A percentile compares a stretch with the other conserved stretches of the same genome.
phyloP scores from a whole-genome alignment of 2,797 vertebrate species.

The Gambusia yucatana region DNA sequence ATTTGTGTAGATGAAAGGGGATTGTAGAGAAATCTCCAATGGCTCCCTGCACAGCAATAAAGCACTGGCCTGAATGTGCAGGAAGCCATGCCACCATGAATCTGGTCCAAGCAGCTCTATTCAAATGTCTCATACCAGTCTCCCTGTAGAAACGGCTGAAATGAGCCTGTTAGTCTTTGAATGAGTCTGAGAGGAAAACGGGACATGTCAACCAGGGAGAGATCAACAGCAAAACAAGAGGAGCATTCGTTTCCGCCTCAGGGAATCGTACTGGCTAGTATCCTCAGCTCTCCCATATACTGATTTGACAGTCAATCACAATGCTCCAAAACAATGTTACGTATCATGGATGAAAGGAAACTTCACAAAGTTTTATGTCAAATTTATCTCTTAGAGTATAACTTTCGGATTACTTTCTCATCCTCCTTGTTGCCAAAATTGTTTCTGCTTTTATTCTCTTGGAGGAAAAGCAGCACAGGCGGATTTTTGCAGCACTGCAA shows the following conservation, averaged over 20 bases:
- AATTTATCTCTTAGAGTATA: slow-evolving; percentile 47
- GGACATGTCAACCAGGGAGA: slow-evolving; percentile 81
- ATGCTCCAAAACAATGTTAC: slow-evolving; percentile 59
- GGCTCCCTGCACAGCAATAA: slow-evolving; percentile 67
- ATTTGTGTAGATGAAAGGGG: slow-evolving; percentile 58
- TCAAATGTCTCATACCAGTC: slow-evolving; percentile 75
- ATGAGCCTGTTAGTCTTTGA: slow-evolving; percentile 79
- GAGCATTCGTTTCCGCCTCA: slow-evolving; percentile 74
- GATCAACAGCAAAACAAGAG: slow-evolving; percentile 81
- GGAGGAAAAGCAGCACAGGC: slow-evolving; percentile 8
- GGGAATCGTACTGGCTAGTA: slow-evolving; percentile 71
- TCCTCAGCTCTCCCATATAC: slow-evolving; percentile 66
- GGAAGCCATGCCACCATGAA: slow-evolving; percentile 74
- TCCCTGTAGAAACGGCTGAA: slow-evolving; percentile 75
- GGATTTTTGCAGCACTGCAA: slow-evolving; percentile 38
- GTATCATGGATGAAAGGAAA: slow-evolving; percentile 68
- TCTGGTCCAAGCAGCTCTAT: slow-evolving; percentile 74
- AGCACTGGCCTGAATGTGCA: slow-evolving; percentile 68
- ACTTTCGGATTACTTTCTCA: slow-evolving; percentile 52
- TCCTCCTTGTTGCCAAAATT: slow-evolving; percentile 17
- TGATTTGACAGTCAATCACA: slow-evolving; percentile 76
- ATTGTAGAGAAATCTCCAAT: slow-evolving; percentile 56
- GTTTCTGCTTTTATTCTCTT: not conserved
- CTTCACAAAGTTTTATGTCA: slow-evolving; percentile 64
- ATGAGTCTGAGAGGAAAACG: slow-evolving; percentile 72